Base-by-base conservation (phyloP, 2,113 vertebrate species). In the Antechinus stuartii region DNA sequence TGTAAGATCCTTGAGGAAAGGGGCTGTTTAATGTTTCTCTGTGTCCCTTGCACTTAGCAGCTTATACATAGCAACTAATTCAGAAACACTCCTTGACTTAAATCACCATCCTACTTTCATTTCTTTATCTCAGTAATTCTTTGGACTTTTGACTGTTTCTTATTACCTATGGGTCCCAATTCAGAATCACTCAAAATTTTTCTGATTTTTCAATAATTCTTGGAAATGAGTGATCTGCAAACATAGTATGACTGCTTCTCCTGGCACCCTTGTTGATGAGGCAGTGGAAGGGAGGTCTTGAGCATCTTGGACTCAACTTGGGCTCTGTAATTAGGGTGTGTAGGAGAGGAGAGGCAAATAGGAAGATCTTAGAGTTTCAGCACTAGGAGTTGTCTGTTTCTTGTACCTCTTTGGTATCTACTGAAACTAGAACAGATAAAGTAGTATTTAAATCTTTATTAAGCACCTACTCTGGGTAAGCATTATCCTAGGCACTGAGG, bases 241-340 rank as follows among this genome's bases (percentile, higher is more conserved):
- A 90, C 12, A 68, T 35, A 42, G 0, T 46, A 93, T 95, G 10
- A 68, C 53, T 30, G 56, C 14, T 35, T 95, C 24, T 46, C 94
- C 47, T 89, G 46, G 93, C 94, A 42, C 53, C 52, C 8, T 4
- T 90, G 30, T 55, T 90, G 46, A 95, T 42, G 22, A 57, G 57
- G 54, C 8, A 96, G 53, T 68, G 89, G 89, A 91, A 94, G 94
- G 54, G 25, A 2, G 16, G 95, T 92, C 56, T 95, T 90, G 57
- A 46, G 56, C 53, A 95, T 93, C 90, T 52, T 52, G 90, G 56
- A 90, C 30, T 94, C 54, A 26, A n/a, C 27, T 46, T 27, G 50
- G 56, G 61, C 30, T 96, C 50, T 56, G 57, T 95, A 57, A 95
- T 95, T 98, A 57, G 91, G 92, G 92, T 95, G 94, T 94, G 93